Conservation (phyloP, 2,113 vertebrate genomes). For the Nannospalax galili region DNA sequence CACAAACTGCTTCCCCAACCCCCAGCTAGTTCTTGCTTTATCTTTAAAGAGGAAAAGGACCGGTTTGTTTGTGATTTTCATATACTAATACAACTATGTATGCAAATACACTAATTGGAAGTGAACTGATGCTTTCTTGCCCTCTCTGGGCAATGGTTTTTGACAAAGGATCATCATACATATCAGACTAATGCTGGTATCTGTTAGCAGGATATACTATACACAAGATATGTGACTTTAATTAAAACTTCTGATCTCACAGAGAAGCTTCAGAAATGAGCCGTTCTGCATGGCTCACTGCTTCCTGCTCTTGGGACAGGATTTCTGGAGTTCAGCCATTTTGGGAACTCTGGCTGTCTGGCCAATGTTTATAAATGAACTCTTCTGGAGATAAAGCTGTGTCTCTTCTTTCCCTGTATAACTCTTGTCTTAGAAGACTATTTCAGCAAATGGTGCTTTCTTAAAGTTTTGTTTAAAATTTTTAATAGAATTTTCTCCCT, state of each 20-base stretch:
- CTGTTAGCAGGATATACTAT: neutral
- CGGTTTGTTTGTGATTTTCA: neutral
- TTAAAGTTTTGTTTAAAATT: neutral
- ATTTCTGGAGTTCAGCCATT: neutral
- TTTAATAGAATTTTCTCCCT: constrained; percentile 28
- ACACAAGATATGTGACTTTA: neutral
- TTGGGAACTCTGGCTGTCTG: neutral
- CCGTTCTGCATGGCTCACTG: neutral
- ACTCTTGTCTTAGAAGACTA: neutral
- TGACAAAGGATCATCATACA: neutral
- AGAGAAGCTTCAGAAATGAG: constrained; percentile 17
- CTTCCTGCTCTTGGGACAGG: neutral
- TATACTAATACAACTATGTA: neutral
- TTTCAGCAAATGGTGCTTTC: neutral
- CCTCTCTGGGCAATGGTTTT: neutral
- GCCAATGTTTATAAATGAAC: neutral
- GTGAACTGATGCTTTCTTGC: neutral
- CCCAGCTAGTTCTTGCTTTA: neutral
- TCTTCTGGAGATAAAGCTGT: neutral
- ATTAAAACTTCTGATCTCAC: constrained; percentile 3
- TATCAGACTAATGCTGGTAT: neutral
- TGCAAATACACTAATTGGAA: neutral
- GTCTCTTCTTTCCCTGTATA: neutral
- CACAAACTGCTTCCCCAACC: neutral
- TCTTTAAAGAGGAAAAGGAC: too few species aligned